These are phyloP conservation scores for Apoda limacodes DNA, from an alignment of 2,888 invertebrate genomes.

Conservation along the genomic window DNA sequence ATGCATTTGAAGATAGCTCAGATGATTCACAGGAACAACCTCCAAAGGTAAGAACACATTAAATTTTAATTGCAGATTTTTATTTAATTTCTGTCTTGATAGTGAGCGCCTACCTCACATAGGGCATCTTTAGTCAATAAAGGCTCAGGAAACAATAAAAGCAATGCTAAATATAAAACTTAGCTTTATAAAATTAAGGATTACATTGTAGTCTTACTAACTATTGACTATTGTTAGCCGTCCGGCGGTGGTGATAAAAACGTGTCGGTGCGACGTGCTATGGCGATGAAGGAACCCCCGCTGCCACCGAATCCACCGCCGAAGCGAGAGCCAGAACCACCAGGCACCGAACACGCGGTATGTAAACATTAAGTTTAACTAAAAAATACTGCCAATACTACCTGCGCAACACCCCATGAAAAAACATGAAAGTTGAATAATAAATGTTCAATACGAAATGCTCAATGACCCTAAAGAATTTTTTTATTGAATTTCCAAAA, in stretches of 20 bases:
- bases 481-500: too few relatives aligned
- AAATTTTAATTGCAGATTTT: too few relatives aligned
- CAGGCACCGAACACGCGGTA: constrained; percentile 61
- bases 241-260: constrained; percentile 68
- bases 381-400: too few relatives aligned
- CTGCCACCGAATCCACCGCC: constrained; percentile 65
- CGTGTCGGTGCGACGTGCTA: constrained; percentile 70
- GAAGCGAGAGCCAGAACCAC: constrained; percentile 65
- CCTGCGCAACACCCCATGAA: too few relatives aligned
- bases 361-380: neutral
- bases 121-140: too few relatives aligned
- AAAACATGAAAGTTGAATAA: too few relatives aligned
- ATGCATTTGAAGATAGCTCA: constrained; percentile 59
- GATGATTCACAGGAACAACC: constrained; percentile 54
- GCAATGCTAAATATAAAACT: too few relatives aligned
- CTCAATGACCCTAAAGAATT: too few relatives aligned
- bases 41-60: constrained; percentile 33
- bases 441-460: too few relatives aligned
- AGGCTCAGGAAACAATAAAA: too few relatives aligned
- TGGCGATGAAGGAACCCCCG: constrained; percentile 74
- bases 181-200: too few relatives aligned
- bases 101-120: neutral
- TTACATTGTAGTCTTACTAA: neutral
- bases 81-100: too few relatives aligned
- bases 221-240: constrained; percentile 21